phyloP scores from a whole-genome alignment of 2,888 invertebrate species.

The Dendrolimus pini region DNA sequence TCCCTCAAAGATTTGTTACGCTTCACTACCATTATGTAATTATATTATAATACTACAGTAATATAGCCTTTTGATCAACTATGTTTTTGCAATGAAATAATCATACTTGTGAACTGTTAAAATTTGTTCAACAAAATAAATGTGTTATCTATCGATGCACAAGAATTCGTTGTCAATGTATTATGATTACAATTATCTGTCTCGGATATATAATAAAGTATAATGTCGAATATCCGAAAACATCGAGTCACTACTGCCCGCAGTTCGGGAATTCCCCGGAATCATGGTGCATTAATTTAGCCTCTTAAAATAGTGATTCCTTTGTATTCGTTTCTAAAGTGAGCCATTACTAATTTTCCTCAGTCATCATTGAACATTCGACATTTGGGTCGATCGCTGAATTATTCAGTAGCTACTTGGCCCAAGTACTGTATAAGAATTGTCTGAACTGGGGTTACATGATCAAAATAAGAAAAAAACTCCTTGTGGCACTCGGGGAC shows the following conservation, averaged over 20 bases:
- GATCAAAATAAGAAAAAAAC: too few species aligned
- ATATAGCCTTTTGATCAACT: too few species aligned
- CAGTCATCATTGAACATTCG: background rate
- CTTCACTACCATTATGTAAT: too few species aligned
- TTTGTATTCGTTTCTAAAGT: background rate
- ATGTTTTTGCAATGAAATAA: too few species aligned
- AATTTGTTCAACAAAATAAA: too few species aligned
- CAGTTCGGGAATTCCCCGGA: background rate
- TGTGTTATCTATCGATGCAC: too few species aligned
- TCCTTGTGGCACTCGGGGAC: too few species aligned
- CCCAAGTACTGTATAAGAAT: background rate
- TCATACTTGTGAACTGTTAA: too few species aligned
- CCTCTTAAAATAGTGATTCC: conserved; percentile 1
- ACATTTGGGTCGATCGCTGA: background rate
- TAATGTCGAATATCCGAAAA: background rate
- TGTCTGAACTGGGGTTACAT: background rate
- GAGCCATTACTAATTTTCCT: conserved; percentile 1
- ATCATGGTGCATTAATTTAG: conserved; percentile 2
- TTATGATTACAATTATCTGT: background rate
- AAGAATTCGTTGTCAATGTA: background rate
- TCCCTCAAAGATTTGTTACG: too few species aligned
- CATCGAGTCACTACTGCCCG: background rate
- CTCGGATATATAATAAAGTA: background rate
- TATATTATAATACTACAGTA: too few species aligned
- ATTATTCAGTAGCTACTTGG: background rate